Conservation (phyloP, 2,113 vertebrate genomes). For the Nibea albiflora region DNA sequence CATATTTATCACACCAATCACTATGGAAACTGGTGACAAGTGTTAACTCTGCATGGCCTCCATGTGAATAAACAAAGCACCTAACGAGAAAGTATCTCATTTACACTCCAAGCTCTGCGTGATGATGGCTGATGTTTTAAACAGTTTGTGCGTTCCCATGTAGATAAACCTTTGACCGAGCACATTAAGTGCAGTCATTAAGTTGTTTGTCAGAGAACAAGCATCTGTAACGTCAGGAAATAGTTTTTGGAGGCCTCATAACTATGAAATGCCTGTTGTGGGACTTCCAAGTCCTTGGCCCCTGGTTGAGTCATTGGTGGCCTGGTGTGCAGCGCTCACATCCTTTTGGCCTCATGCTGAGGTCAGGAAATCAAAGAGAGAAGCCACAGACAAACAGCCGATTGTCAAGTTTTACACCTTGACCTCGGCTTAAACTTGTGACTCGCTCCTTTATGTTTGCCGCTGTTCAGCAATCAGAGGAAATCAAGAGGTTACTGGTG, state of each 20-base stretch:
- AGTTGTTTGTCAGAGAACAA: slow-evolving; percentile 62
- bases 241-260: slow-evolving; percentile 53
- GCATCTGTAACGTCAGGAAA: slow-evolving; percentile 59
- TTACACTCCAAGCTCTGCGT: neutral
- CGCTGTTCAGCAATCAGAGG: slow-evolving; percentile 72
- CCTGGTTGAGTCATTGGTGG: slow-evolving; percentile 52
- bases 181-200: slow-evolving; percentile 43
- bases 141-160: slow-evolving; percentile 34
- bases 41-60: slow-evolving; percentile 50
- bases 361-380: slow-evolving; percentile 78
- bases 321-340: slow-evolving; percentile 59
- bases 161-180: slow-evolving; percentile 28
- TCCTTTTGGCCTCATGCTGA: slow-evolving; percentile 57
- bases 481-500: slow-evolving; percentile 81
- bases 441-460: slow-evolving; percentile 72
- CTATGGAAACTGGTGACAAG: slow-evolving; percentile 59
- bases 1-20: slow-evolving; percentile 61
- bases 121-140: neutral
- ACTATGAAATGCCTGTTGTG: slow-evolving; percentile 57
- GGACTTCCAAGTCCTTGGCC: slow-evolving; percentile 58
- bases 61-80: slow-evolving; percentile 72
- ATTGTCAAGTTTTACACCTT: slow-evolving; percentile 82
- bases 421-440: slow-evolving; percentile 79
- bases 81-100: slow-evolving; percentile 32
- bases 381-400: slow-evolving; percentile 77